Evolutionary conservation across 1,140 invertebrate species (phyloP), one percentile per base, ranked within the genome.

Genomic region (Anagrus nilaparvatae): DNA sequence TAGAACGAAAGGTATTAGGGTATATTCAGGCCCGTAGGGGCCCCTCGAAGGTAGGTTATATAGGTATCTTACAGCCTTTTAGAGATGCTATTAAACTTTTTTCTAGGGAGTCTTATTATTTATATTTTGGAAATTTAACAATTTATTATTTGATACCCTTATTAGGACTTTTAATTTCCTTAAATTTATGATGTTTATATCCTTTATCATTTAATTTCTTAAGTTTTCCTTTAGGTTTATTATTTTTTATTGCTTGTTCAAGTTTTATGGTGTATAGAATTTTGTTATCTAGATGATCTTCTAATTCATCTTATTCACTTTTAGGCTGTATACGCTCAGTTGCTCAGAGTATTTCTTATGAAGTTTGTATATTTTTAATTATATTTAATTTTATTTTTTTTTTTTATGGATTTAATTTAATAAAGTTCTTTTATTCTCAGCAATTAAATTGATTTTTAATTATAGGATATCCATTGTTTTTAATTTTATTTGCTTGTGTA

Each of bases 1-100:
- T 79, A 56, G 78, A 82, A 47, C 78, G 76, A 29, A 79, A 79
- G n/a, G n/a, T n/a, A n/a, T n/a, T n/a, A 54, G 69, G 75, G 21
- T 76, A 76, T 64, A 74, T 76, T 69, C 78, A 81, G 65, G 63
- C 77, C 67, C 78, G 77, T 30, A 78, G 79, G 59, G 77, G 79
- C 2, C 78, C 78, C 47, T 77, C 77, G 73, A 81, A 79, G 54
- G 61, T 79, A 20, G 67, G 73, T 4, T 61, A 73, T 56, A 54
- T 70, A 46, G 78, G 78, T 16, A 51, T 78, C 59, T 57, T 74
- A 49, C 77, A 81, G 52, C 75, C 76, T 59, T 73, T 81, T 71
- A 61, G 63, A 47, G 77, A 81, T 73, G 76, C 70, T 38, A 69
- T 79, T 66, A 81, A 80, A 56, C 64, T 67, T 9, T 37, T 23